Base-by-base conservation (phyloP, 1,140 invertebrate species). In the Capitella teleta region DNA sequence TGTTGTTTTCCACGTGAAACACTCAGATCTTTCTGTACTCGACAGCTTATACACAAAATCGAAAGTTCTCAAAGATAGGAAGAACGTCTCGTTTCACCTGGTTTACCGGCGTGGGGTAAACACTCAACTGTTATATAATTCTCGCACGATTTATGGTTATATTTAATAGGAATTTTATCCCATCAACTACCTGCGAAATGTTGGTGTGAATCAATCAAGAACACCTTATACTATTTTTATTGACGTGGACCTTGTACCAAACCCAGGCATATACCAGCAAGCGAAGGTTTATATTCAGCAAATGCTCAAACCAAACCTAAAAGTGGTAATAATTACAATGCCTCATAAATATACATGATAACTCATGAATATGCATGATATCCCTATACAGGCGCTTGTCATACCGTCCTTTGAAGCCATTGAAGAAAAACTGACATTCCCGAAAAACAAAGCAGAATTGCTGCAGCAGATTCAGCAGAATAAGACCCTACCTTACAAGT, bases 141-240 rank as follows among this genome's bases (percentile, higher is more conserved):
- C n/a, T n/a, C n/a, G n/a, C n/a, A n/a, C n/a, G n/a, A n/a, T n/a
- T n/a, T n/a, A n/a, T n/a, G n/a, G n/a, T n/a, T n/a, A n/a, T n/a
- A n/a, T n/a, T n/a, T n/a, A n/a, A n/a, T n/a, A 89, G 84, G 81
- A 82, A 48, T 83, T 87, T 61, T 89, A 90, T 73, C 88, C 87
- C 1, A 83, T 91, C 26, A 92, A 92, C 72, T 82, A 85, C 60
- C 74, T 91, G 38, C 72, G 87, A 44, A 91, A 92, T 62, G 82
- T 87, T 5, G 86, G 84, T 10, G 71, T 90, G 49, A 76, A 80
- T 37, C 79, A 87, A 63, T 80, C 85, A 8, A 80, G 80, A 34
- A 85, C 85, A 1, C 80, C 83, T 0, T 88, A 81, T 69, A 81
- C 88, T 28, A 89, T 90, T 66, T 77, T 90, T 41, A 78, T 85